These are phyloP conservation scores for Nomada ruficornis DNA, from an alignment of 2,888 invertebrate genomes.

Conservation along the genomic window DNA sequence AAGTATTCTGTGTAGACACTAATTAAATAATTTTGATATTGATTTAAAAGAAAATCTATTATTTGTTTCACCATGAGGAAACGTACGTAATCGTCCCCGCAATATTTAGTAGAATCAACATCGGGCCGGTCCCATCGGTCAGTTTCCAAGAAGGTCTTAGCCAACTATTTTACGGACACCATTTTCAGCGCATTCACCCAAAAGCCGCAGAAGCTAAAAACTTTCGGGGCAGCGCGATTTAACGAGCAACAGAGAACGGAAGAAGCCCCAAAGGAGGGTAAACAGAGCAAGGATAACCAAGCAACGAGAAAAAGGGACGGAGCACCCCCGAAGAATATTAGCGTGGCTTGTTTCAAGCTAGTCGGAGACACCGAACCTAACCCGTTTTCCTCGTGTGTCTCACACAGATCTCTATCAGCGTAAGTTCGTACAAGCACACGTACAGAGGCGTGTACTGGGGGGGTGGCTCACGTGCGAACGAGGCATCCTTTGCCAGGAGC, in stretches of 20 bases:
- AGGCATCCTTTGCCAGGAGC: conserved; percentile 71
- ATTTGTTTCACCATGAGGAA: too few relatives aligned
- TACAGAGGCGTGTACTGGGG: conserved; percentile 15
- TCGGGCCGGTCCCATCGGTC: background rate
- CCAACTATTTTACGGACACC: background rate
- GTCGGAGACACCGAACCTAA: conserved; percentile 55
- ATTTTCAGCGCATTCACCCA: background rate
- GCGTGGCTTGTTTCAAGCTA: conserved; percentile 51
- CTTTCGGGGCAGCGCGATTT: background rate
- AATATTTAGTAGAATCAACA: too few relatives aligned
- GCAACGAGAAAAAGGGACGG: conserved; percentile 17
- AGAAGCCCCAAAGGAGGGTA: background rate
- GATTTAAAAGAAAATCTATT: too few relatives aligned
- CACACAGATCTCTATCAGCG: conserved; percentile 7
- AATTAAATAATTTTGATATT: too few relatives aligned
- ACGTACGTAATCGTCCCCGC: too few relatives aligned
- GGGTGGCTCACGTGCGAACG: conserved; percentile 67
- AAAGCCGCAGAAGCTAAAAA: background rate
- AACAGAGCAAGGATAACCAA: background rate
- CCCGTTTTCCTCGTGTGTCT: conserved; percentile 43
- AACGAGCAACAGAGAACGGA: conserved; percentile 21
- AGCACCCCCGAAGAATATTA: conserved; percentile 57
- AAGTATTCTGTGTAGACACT: too few relatives aligned
- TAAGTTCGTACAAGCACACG: conserved; percentile 19
- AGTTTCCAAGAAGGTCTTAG: background rate